Evolutionary conservation across 2,888 invertebrate species (phyloP).

Genomic region (Lasiommata megera): DNA sequence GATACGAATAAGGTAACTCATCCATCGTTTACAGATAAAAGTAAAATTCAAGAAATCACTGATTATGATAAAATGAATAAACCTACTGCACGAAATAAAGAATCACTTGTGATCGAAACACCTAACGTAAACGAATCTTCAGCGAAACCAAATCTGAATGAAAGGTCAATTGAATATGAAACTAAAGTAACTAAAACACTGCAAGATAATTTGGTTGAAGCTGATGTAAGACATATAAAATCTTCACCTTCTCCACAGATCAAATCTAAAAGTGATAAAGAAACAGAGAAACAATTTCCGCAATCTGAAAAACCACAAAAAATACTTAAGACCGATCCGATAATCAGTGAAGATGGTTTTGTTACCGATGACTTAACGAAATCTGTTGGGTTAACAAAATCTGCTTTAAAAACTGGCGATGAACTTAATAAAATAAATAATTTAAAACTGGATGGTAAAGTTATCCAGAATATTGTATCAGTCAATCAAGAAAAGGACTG

Average conservation of each 20-base stretch:
- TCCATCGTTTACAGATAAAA: neutral
- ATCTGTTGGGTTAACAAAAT: neutral
- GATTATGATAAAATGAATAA: neutral
- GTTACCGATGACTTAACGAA: neutral
- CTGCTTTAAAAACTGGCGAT: neutral
- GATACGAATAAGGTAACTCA: neutral
- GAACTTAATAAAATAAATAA: neutral
- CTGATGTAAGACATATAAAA: neutral
- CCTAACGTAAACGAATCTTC: neutral
- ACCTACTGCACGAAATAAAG: neutral
- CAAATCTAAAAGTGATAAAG: neutral
- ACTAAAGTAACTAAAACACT: constrained; percentile 1
- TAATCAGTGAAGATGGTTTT: too few relatives aligned
- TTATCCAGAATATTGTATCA: neutral
- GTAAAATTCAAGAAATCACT: neutral
- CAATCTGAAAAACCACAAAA: neutral
- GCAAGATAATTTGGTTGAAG: neutral
- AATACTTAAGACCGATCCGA: neutral
- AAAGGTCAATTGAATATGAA: neutral
- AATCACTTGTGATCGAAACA: neutral
- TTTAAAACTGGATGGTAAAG: too few relatives aligned
- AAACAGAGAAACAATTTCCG: neutral
- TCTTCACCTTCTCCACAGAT: neutral
- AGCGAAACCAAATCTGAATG: neutral
- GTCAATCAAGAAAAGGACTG: neutral